A percentile compares a stretch with the other conserved stretches of the same genome.
phyloP scores from a whole-genome alignment of 2,797 vertebrate genomes.

The Rhodeus uyekii region DNA sequence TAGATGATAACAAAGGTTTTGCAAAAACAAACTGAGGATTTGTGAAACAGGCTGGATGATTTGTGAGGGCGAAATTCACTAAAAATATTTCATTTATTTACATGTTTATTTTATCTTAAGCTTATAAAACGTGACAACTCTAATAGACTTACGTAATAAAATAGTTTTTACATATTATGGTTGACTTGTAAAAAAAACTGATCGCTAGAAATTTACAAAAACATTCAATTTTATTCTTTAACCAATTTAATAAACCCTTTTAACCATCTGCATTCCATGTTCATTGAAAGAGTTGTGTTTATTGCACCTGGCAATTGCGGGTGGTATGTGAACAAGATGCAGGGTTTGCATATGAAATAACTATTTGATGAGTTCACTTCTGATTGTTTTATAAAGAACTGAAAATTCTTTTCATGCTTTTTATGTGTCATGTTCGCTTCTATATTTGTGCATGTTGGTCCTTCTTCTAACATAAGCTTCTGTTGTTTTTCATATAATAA shows the following conservation, averaged over 20 bases:
- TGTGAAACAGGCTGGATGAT: background rate
- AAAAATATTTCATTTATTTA: background rate
- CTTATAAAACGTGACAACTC: background rate
- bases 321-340: background rate
- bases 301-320: background rate
- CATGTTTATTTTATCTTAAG: background rate
- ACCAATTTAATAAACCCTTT: background rate
- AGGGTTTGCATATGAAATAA: background rate
- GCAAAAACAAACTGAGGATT: background rate
- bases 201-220: background rate
- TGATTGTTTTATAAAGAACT: constrained; percentile 17
- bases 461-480: background rate
- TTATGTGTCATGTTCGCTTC: background rate
- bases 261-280: background rate
- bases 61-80: background rate
- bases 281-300: background rate
- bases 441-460: background rate
- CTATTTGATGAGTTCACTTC: background rate
- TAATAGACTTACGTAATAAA: background rate
- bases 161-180: no score
- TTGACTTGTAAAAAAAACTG: background rate
- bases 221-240: background rate
- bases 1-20: constrained; percentile 3
- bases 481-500: constrained; percentile 25
- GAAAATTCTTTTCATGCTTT: background rate